Evolutionary conservation across 2,888 invertebrate species (phyloP).

Genomic region (Acrobasis consociella): DNA sequence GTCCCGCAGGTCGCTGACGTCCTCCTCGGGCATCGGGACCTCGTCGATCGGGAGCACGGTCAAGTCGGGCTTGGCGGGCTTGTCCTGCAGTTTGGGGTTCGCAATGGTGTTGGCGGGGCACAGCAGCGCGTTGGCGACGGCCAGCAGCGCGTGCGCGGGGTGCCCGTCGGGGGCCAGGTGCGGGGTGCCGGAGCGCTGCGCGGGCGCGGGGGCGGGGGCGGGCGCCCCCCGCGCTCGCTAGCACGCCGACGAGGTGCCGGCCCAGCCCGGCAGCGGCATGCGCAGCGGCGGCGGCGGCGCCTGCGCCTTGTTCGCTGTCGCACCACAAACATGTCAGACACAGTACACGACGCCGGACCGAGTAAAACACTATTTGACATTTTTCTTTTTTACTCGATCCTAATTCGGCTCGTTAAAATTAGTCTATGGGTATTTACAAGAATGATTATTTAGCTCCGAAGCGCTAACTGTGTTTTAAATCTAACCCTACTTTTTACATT

Average conservation of each 20-base stretch:
- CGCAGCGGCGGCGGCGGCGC: conserved; percentile 84
- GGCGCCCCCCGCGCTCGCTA: conserved; percentile 75
- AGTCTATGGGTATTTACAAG: conserved; percentile 24
- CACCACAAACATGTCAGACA: conserved; percentile 24
- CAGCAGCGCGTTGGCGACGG: conserved; percentile 66
- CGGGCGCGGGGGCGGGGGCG: conserved; percentile 42
- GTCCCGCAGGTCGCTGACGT: conserved; percentile 70
- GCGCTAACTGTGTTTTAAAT: conserved; percentile 1
- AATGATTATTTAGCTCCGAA: conserved; percentile 17
- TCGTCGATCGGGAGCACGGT: conserved; percentile 57
- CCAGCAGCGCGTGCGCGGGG: conserved; percentile 62
- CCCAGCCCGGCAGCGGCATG: conserved; percentile 80
- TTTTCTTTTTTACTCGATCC: background rate
- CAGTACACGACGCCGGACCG: background rate
- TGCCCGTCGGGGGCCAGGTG: conserved; percentile 55
- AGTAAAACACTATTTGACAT: background rate
- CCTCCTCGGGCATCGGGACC: conserved; percentile 54
- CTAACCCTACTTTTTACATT: background rate
- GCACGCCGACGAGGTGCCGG: conserved; percentile 81
- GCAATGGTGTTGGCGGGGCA: conserved; percentile 58
- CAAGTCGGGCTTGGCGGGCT: conserved; percentile 31
- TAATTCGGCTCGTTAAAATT: background rate
- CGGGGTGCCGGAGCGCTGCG: conserved; percentile 35
- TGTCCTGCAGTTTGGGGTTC: conserved; percentile 21
- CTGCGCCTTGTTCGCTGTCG: conserved; percentile 81